These are phyloP conservation scores for Thymallus thymallus DNA, from an alignment of 2,113 vertebrate species.

Conservation along the genomic window DNA sequence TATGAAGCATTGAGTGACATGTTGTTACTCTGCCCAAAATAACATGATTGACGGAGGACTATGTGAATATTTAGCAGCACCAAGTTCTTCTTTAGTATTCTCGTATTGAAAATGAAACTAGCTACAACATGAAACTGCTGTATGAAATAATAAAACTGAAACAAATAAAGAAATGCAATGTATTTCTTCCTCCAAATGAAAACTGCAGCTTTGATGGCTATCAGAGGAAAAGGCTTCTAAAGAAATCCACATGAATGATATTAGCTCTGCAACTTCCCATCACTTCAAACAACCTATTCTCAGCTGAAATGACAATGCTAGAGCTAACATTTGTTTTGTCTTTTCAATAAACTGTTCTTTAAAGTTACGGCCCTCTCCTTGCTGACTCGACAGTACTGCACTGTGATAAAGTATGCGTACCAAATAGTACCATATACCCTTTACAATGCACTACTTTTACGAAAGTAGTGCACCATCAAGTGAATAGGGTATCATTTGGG, in stretches of 20 bases:
- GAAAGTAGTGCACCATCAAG: too few relatives aligned
- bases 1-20: neutral
- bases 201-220: constrained; percentile 8
- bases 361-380: neutral
- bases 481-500: too few relatives aligned
- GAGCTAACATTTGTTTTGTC: constrained; percentile 2
- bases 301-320: constrained; percentile 7
- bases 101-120: constrained; percentile 5
- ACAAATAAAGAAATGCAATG: constrained; percentile 17
- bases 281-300: constrained; percentile 11
- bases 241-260: constrained; percentile 10
- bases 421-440: too few relatives aligned
- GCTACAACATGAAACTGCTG: neutral
- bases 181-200: constrained; percentile 48
- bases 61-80: neutral
- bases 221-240: neutral
- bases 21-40: neutral
- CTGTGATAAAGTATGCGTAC: neutral
- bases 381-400: neutral
- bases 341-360: neutral
- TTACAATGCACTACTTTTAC: too few relatives aligned
- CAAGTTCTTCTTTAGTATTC: neutral
- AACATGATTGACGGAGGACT: neutral
- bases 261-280: constrained; percentile 11
- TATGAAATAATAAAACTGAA: neutral